Evolutionary conservation across 1,140 invertebrate genomes (phyloP).

Genomic region (Megalonaias nervosa): DNA sequence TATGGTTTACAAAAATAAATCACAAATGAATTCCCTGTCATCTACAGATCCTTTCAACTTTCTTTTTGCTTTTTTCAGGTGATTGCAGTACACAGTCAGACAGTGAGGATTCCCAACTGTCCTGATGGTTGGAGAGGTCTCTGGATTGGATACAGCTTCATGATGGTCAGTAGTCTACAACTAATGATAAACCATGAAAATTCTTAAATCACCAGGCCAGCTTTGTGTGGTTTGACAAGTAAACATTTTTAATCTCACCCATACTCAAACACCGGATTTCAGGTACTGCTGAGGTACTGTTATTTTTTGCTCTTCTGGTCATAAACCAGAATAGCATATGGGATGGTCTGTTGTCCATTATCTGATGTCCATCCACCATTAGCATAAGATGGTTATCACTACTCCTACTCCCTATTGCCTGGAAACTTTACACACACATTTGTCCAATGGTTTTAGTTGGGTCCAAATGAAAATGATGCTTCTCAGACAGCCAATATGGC

Average conservation of each 20-base stretch:
- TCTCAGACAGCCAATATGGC: no score
- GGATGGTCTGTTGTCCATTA: no score
- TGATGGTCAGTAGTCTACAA: constrained; percentile 86
- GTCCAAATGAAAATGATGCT: no score
- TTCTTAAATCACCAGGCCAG: not conserved
- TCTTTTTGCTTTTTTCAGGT: constrained; percentile 88
- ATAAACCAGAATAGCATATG: no score
- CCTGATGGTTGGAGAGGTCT: constrained; percentile 91
- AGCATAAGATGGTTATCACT: not conserved
- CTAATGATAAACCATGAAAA: not conserved
- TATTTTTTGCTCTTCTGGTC: no score
- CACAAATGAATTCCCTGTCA: not conserved
- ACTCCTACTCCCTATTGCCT: not conserved
- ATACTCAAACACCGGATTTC: not conserved
- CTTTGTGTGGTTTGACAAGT: not conserved
- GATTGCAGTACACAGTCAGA: constrained; percentile 97
- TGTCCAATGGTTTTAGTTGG: no score
- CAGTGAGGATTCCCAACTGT: constrained; percentile 89
- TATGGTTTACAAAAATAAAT: not conserved
- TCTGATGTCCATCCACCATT: not conserved
- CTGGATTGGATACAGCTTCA: constrained; percentile 98
- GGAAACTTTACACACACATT: no score
- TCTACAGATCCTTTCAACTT: constrained; percentile 6
- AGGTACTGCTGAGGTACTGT: not conserved
- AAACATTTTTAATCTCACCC: not conserved